Conservation (phyloP, 2,888 invertebrate genomes). For the Hirtodrosophila trivittata region DNA sequence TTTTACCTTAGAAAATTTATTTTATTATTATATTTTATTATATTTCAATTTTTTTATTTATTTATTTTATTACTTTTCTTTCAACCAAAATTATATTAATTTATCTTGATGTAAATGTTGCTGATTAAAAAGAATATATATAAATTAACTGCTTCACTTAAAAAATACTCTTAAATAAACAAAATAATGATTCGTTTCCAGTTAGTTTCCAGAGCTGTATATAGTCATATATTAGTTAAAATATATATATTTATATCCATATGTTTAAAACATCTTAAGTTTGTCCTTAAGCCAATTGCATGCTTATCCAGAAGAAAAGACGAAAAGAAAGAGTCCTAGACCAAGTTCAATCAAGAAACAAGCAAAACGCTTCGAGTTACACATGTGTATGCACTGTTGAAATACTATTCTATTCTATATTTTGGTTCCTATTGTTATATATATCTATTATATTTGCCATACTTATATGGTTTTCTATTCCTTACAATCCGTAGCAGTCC, state of each 20-base stretch:
- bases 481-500: conserved; percentile 30
- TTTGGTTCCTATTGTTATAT: conserved; percentile 15
- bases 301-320: conserved; percentile 21
- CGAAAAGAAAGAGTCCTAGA: not conserved
- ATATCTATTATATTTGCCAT: conserved; percentile 1
- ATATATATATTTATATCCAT: not conserved
- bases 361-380: conserved; percentile 21
- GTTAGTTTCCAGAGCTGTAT: conserved; percentile 6
- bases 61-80: too few species aligned
- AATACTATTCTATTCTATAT: not conserved
- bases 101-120: too few species aligned
- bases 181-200: not conserved
- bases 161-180: too few species aligned
- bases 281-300: conserved; percentile 39
- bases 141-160: too few species aligned
- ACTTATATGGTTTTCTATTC: conserved; percentile 17
- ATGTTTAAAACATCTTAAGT: conserved; percentile 14
- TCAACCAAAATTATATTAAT: too few species aligned
- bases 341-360: conserved; percentile 15
- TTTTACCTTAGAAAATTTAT: too few species aligned
- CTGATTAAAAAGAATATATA: too few species aligned
- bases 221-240: conserved; percentile 5
- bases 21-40: too few species aligned
- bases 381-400: conserved; percentile 59
- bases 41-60: too few species aligned